These are phyloP conservation scores for Trichechus manatus DNA, from an alignment of 2,113 vertebrate species.

Conservation along the genomic window DNA sequence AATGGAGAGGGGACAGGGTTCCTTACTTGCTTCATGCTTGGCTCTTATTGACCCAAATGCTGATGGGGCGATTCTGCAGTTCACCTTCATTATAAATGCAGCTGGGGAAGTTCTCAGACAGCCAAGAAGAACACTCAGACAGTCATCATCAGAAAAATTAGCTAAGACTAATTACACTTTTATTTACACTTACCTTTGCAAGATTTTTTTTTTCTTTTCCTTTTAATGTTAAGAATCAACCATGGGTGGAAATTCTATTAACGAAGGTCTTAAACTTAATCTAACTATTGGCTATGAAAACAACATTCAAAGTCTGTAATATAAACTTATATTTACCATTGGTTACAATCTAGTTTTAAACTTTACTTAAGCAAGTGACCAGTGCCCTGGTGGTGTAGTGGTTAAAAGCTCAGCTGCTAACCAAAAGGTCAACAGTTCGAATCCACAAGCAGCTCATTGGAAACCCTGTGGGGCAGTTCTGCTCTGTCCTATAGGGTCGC, in stretches of 20 bases:
- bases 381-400: too few species aligned
- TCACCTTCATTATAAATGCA: background rate
- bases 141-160: background rate
- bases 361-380: background rate
- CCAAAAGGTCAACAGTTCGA: too few species aligned
- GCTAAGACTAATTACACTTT: background rate
- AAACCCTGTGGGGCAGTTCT: too few species aligned
- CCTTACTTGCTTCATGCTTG: background rate
- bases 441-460: too few species aligned
- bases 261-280: background rate
- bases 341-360: background rate
- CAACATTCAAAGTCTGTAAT: background rate
- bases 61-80: rapidly evolving
- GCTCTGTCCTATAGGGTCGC: too few species aligned
- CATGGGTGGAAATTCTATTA: background rate
- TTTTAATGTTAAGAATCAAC: background rate
- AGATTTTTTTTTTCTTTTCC: background rate
- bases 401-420: too few species aligned
- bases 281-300: background rate
- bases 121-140: background rate
- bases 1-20: background rate
- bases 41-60: background rate
- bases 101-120: background rate
- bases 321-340: background rate
- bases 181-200: background rate